These are phyloP conservation scores for Lutjanus argentimaculatus DNA, from an alignment of 2,797 vertebrate genomes.

Conservation along the genomic window DNA sequence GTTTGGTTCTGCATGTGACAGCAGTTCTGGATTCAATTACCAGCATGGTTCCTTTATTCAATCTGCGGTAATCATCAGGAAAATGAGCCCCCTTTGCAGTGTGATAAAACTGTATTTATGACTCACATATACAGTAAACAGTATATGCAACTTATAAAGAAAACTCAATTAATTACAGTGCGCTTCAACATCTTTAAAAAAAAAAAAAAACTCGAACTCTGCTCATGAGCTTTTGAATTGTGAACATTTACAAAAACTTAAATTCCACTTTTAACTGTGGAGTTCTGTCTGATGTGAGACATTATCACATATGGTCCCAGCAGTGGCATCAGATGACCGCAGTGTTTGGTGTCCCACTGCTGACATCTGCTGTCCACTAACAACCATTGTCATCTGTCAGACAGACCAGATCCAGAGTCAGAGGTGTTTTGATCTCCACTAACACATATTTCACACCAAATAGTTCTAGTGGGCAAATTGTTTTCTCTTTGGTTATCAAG, in stretches of 20 bases:
- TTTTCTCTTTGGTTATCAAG: background rate
- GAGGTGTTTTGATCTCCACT: background rate
- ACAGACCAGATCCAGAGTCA: background rate
- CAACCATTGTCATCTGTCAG: conserved; percentile 51
- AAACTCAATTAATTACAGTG: background rate
- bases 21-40: conserved; percentile 79
- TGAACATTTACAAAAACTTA: background rate
- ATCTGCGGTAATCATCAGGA: conserved; percentile 58
- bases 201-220: background rate
- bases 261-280: background rate
- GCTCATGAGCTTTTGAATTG: background rate
- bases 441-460: conserved; percentile 4
- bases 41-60: conserved; percentile 44
- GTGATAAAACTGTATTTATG: conserved; percentile 18
- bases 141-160: conserved; percentile 24
- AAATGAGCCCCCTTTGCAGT: conserved; percentile 35
- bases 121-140: conserved; percentile 11
- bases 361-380: conserved; percentile 84
- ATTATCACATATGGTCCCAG: conserved; percentile 26
- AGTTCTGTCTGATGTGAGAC: conserved; percentile 8
- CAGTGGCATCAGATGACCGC: conserved; percentile 39
- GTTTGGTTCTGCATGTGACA: conserved; percentile 76
- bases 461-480: background rate
- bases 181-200: background rate
- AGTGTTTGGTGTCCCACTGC: conserved; percentile 71